These are phyloP conservation scores for Nibea albiflora DNA, from an alignment of 2,113 vertebrate genomes.

Conservation along the genomic window DNA sequence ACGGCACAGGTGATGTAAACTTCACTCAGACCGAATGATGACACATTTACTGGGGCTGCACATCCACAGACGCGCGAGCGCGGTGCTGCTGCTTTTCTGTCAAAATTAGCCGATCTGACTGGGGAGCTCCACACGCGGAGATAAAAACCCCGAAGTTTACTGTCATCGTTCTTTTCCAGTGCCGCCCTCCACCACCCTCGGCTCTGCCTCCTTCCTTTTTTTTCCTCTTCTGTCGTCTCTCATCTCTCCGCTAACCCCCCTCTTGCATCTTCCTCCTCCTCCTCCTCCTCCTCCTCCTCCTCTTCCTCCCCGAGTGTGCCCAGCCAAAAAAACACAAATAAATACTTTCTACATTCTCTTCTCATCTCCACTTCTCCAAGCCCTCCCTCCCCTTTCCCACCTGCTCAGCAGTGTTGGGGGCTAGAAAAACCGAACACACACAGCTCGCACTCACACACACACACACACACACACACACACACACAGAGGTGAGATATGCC, in stretches of 20 bases:
- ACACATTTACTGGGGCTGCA: neutral
- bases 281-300: constrained; percentile 15
- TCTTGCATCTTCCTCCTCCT: neutral
- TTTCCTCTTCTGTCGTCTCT: constrained; percentile 28
- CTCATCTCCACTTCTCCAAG: constrained; percentile 37
- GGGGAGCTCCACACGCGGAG: constrained; percentile 20
- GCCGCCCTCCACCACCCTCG: constrained; percentile 16
- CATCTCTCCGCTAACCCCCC: constrained; percentile 18
- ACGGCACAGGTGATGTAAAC: neutral
- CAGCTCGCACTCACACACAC: no score
- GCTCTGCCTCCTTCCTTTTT: constrained; percentile 23
- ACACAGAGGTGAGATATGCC: constrained; percentile 52
- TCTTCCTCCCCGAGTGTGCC: constrained; percentile 5
- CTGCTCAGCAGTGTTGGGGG: neutral
- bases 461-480: constrained; percentile 25
- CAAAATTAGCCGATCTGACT: constrained; percentile 20
- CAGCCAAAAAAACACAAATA: constrained; percentile 51
- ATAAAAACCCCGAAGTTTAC: constrained; percentile 42
- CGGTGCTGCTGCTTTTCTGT: neutral
- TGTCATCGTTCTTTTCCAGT: constrained; percentile 21
- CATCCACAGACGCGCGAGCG: neutral
- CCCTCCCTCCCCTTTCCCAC: constrained; percentile 21
- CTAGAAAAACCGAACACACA: constrained; percentile 58
- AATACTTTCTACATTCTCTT: constrained; percentile 27
- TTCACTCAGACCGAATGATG: no score